Evolutionary conservation across 2,888 invertebrate genomes (phyloP), one percentile per base, ranked within the genome.

Genomic region (Branchellion lobata): DNA sequence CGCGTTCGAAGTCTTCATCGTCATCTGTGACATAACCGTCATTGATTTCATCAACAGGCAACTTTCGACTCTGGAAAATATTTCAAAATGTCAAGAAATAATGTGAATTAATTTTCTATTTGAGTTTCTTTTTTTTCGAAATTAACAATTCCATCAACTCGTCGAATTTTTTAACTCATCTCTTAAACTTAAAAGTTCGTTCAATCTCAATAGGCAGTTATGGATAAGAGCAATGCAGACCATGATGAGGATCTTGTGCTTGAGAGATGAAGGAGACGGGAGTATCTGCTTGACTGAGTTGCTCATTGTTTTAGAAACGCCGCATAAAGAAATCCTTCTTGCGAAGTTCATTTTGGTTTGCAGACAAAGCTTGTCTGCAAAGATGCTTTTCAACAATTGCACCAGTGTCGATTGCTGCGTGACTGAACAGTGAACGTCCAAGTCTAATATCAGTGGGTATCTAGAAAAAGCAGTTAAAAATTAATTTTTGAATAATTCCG

Each of bases 21-120:
- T 90, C 90, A 81, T 90, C 90, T 0, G 89, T 88, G 2, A 90
- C 89, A 68, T 90, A 89, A 0, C 89, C 90, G 78, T 85, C 86
- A 65, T 86, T 85, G 57, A 84, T 85, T 31, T 84, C 83, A 68
- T 85, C 84, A 14, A 82, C 77, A 8, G 86, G 85, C 68, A 89
- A 84, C 82, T 88, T 89, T 84, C 89, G 89, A 76, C 89, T 88
- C 90, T n/a, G n/a, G n/a, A n/a, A n/a, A n/a, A n/a, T n/a, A n/a
- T n/a, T n/a, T n/a, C n/a, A n/a, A n/a, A n/a, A n/a, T n/a, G n/a
- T n/a, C n/a, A n/a, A n/a, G n/a, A n/a, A n/a, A n/a, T n/a, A n/a
- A n/a, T n/a, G n/a, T n/a, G n/a, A n/a, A n/a, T n/a, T n/a, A n/a
- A n/a, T n/a, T n/a, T n/a, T n/a, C n/a, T n/a, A n/a, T n/a, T n/a